Evolutionary conservation across 2,113 vertebrate species (phyloP).

Genomic region (Anarrhichthys ocellatus): DNA sequence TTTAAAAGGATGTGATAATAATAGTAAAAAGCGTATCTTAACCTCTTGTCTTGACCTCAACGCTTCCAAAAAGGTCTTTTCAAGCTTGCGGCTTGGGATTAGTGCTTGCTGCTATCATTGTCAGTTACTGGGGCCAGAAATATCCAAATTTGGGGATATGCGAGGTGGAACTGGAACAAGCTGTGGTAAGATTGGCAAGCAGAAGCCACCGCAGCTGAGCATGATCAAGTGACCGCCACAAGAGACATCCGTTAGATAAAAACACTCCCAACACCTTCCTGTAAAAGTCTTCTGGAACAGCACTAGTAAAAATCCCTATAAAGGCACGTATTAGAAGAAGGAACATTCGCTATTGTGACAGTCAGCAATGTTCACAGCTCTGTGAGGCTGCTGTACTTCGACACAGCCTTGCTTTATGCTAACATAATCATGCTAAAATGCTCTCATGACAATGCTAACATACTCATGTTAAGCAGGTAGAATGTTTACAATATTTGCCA

Average conservation of each 20-base stretch:
- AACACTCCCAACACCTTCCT: background rate
- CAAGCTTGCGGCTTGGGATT: background rate
- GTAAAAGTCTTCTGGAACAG: background rate
- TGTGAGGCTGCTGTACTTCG: background rate
- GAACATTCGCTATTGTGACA: background rate
- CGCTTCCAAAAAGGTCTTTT: background rate
- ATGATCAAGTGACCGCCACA: background rate
- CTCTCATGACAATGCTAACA: background rate
- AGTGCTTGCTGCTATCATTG: background rate
- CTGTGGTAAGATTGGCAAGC: conserved; percentile 11
- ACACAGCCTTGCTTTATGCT: background rate
- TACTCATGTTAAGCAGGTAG: background rate
- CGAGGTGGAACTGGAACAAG: conserved; percentile 3
- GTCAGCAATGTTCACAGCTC: background rate
- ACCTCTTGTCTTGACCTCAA: background rate
- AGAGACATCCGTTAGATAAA: conserved; percentile 15
- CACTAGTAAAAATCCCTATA: background rate
- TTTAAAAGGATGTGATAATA: background rate
- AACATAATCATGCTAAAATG: background rate
- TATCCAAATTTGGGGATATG: conserved; percentile 31
- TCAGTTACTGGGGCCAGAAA: conserved; percentile 1
- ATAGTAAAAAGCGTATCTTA: background rate
- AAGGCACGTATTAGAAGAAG: background rate
- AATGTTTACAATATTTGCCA: background rate
- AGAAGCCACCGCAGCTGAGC: background rate